Evolutionary conservation across 2,797 vertebrate genomes (phyloP), one percentile per base, ranked within the genome.

Genomic region (Botia almorhae): DNA sequence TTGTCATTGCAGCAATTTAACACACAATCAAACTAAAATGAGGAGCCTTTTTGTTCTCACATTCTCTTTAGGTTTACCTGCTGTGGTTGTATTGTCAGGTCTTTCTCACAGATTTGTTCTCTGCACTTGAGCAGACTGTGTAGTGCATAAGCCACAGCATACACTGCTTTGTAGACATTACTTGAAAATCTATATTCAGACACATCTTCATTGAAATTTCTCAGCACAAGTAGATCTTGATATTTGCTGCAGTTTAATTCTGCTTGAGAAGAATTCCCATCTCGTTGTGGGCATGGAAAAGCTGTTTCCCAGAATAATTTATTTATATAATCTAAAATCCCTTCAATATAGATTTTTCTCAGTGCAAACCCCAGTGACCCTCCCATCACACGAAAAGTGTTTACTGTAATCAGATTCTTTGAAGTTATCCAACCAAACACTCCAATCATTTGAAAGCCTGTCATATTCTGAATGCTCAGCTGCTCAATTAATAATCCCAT

Each of bases 401-500:
- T 87, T 5, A 91, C 91, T 29, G 92, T 92, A 48, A 92, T 82
- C 1, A 93, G 89, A 80, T 91, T 92, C 81, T 92, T 83, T 0
- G 93, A 91, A 12, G 92, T 92, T 77, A 94, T 93, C 92, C 92
- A 93, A 55, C 88, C 90, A 85, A 93, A 92, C 70, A 92, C 92
- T 2, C 92, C 93, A 11, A 93, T 86, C 76, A 93, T 92, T 85
- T 93, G 92, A 7, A 87, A 85, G 12, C 91, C 92, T 1, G 90
- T 92, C 53, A 93, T 23, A 12, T 60, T 60, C 4, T 60, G 56
- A 13, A 13, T 60, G 12, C 11, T 23, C 23, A 60, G 23, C 56
- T 60, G 21, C 21, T 60, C 21, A 13, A 60, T 60, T 60, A 60
- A 11, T 5, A 60, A 23, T 60, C 56, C 56, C 56, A 60, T 60